Evolutionary conservation across 2,113 vertebrate species (phyloP), one percentile per base, ranked within the genome.

Genomic region (Pelmatolapia mariae): DNA sequence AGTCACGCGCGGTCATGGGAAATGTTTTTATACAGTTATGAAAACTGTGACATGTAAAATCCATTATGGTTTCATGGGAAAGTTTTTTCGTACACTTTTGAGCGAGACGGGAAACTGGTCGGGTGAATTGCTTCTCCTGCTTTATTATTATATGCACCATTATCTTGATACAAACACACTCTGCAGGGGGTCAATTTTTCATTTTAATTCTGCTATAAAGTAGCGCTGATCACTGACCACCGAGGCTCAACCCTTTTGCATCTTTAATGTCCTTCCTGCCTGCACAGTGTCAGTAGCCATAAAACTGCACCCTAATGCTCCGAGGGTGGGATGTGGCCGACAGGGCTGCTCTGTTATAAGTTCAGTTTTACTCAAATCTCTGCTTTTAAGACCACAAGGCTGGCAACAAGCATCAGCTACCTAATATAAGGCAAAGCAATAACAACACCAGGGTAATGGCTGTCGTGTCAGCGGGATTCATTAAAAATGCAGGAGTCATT

Each of bases 401-500:
- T 18, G 56, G 43, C 50, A 87, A 84, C 61, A 40, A 81, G 89
- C 86, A 90, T 45, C 45, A 8, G 61, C 26, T 66, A 85, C 33
- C 84, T 33, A 78, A 66, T 56, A 43, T 61, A 84, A 82, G 83
- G 83, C 78, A 83, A 33, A 50, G 81, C 81, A 66, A 73, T 26
- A 36, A 38, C 68, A 59, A 83, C 54, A 83, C 16, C 4, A 15
- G 66, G 80, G 33, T 87, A 91, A 93, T 80, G 84, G 87, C 56
- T 91, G 86, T 68, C 59, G 79, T 90, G 91, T 94, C 91, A 87
- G 86, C 19, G 83, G 68, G 54, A 91, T 53, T 45, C 86, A 94
- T 96, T 93, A 96, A 96, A 95, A 92, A 94, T 96, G 90, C 68
- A 96, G 71, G 45, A 87, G 73, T 79, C 93, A 94, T 95, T 95